Percentiles rank a stretch among this genome's conserved stretches.
These are phyloP conservation scores for Dendronephthya gigantea DNA, from an alignment of 64 coral and sea anemone genomes.

Conservation along the genomic window DNA sequence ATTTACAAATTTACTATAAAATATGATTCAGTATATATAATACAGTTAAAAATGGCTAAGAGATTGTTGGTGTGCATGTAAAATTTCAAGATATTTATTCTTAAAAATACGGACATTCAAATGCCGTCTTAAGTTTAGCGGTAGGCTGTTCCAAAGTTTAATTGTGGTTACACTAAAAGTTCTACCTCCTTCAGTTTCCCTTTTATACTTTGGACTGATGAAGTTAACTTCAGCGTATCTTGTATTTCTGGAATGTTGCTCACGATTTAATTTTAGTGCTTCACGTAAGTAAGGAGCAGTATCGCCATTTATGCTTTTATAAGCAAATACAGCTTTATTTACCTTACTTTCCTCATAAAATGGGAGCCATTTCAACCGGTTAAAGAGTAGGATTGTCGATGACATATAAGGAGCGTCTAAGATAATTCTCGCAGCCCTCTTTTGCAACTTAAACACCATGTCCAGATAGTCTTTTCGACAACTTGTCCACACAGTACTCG, in stretches of 20 bases:
- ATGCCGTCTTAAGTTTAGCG: not conserved
- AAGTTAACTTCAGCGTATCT: not conserved
- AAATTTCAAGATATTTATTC: not conserved
- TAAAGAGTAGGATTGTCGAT: too few relatives aligned
- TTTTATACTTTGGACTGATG: not conserved
- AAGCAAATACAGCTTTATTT: slow-evolving; percentile 13
- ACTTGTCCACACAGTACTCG: too few relatives aligned
- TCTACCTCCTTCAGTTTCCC: not conserved
- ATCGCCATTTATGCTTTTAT: not conserved
- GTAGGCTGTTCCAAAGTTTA: not conserved
- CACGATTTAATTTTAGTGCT: not conserved
- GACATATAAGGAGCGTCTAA: too few relatives aligned
- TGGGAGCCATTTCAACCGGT: too few relatives aligned
- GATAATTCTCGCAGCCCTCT: too few relatives aligned
- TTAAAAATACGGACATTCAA: not conserved
- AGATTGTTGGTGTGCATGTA: slow-evolving; percentile 1
- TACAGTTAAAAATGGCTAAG: slow-evolving; percentile 6
- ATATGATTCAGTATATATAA: not conserved
- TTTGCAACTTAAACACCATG: too few relatives aligned
- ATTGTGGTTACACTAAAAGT: not conserved
- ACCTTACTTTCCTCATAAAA: not conserved
- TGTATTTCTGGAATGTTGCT: slow-evolving; percentile 7
- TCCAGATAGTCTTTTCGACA: too few relatives aligned
- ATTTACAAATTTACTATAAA: not conserved
- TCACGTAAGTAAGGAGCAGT: not conserved